Base-by-base conservation (phyloP, 2,113 vertebrate genomes). In the Tympanuchus pallidicinctus region DNA sequence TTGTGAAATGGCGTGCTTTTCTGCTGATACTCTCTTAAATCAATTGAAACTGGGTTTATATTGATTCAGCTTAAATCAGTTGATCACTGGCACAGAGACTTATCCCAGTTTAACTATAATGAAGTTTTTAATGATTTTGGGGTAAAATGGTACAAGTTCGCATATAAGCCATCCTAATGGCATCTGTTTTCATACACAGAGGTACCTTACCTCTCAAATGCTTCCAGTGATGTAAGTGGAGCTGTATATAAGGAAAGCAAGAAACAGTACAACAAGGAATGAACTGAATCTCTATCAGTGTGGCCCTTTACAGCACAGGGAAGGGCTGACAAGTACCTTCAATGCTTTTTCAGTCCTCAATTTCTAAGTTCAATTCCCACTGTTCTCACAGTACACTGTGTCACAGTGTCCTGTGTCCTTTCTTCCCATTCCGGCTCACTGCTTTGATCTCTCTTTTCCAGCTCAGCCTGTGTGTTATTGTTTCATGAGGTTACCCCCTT, bases 41-140 rank as follows among this genome's bases (percentile, higher is more conserved):
- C 71, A 82, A 56, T 79, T 79, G 73, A 66, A 95, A 91, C 59
- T 84, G 48, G 63, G 52, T 95, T 94, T 92, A 59, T 88, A 93
- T 73, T 61, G 86, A 92, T 77, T 64, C 45, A 77, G 47, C 45
- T 93, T 66, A 66, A 91, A 88, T 86, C 72, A 42, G 67, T 1
- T 64, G 86, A 90, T 71, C 73, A 56, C 28, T 81, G 88, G 42
- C 54, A 73, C 28, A 76, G 40, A 70, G 27, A 16, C 87, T 92
- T 76, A 89, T 60, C 25, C 67, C 66, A 79, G 45, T 70, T 50
- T 85, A 85, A 83, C 43, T 60, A 3, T 60, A 77, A 91, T 59
- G 21, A 80, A 6, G 22, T 91, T 94, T 92, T 91, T 11, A 86
- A 91, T 77, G 42, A 40, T 67, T 89, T 82, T 92, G 34, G 50